phyloP scores from a whole-genome alignment of 2,797 vertebrate species.

The Cynodonichthys magdalenae region DNA sequence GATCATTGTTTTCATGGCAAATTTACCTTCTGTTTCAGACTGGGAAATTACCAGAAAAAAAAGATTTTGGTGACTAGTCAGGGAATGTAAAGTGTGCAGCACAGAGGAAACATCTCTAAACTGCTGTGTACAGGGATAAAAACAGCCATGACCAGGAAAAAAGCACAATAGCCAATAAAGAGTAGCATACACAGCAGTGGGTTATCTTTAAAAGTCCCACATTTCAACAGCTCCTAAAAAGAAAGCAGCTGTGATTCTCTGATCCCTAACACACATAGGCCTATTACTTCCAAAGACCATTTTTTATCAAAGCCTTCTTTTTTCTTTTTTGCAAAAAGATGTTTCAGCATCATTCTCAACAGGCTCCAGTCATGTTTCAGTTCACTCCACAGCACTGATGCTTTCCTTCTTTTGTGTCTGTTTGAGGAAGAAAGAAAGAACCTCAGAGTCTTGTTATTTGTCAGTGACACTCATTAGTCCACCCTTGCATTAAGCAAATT shows the following conservation, averaged over 20 bases:
- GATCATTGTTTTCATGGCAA: conserved; percentile 47
- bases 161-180: conserved; percentile 25
- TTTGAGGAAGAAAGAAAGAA: conserved; percentile 33
- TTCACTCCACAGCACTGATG: conserved; percentile 2
- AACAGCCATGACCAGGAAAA: conserved; percentile 6
- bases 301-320: conserved; percentile 22
- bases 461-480: conserved; percentile 22
- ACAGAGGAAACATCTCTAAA: background rate
- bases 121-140: conserved; percentile 10
- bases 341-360: conserved; percentile 24
- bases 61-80: background rate
- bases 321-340: conserved; percentile 11
- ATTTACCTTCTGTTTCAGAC: conserved; percentile 7
- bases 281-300: conserved; percentile 36
- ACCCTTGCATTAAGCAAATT: conserved; percentile 50
- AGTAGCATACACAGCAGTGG: conserved; percentile 12
- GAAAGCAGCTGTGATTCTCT: conserved; percentile 42
- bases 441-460: conserved; percentile 7
- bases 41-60: conserved; percentile 13
- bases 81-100: conserved; percentile 1
- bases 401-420: conserved; percentile 21
- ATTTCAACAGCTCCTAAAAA: conserved; percentile 28
- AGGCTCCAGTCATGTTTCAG: conserved; percentile 22
- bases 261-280: conserved; percentile 37
- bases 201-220: conserved; percentile 33